Evolutionary conservation across 1,140 invertebrate genomes (phyloP), one percentile per base, ranked within the genome.

Genomic region (Bombus superbus): DNA sequence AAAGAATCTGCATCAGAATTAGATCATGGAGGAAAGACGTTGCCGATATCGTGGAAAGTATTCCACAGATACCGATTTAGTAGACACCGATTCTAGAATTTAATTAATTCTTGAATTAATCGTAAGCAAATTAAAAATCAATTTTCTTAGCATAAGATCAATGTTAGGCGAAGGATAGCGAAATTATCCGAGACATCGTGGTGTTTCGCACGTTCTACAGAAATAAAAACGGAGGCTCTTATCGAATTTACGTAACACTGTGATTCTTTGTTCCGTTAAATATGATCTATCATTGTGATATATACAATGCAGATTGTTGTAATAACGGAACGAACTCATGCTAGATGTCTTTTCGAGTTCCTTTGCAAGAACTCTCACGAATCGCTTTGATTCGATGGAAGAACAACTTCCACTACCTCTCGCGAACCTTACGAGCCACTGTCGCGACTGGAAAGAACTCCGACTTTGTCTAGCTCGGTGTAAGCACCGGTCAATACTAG

Each of bases 401-500:
- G 22, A 69, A 40, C 44, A 53, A 38, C 44, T 38, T 80, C 25
- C 66, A 69, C 35, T 47, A 28, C 42, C 40, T 69, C 68, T 69
- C 32, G 11, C 32, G 44, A 77, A 18, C 4, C 35, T 18, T 10
- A 18, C 40, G 57, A 38, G 28, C 75, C 28, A 53, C 25, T 68
- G 42, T 53, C 64, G 78, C 78, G 42, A 69, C 78, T 69, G 18
- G 8, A 69, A 53, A 80, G 62, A 69, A 53, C 42, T 44, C 25
- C 22, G 42, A 80, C 64, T 80, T 47, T 47, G 42, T 69, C 18
- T 69, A 64, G 75, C 35, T n/a, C 35, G 22, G 8, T 28, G 53
- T 38, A 32, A 59, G 28, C 57, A 32, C 35, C 78, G 78, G 32
- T 80, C 78, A n/a, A 80, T 80, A 69, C 64, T 69, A 25, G 42